Conservation (phyloP, 2,888 invertebrate genomes). For the Hypsopygia costalis region DNA sequence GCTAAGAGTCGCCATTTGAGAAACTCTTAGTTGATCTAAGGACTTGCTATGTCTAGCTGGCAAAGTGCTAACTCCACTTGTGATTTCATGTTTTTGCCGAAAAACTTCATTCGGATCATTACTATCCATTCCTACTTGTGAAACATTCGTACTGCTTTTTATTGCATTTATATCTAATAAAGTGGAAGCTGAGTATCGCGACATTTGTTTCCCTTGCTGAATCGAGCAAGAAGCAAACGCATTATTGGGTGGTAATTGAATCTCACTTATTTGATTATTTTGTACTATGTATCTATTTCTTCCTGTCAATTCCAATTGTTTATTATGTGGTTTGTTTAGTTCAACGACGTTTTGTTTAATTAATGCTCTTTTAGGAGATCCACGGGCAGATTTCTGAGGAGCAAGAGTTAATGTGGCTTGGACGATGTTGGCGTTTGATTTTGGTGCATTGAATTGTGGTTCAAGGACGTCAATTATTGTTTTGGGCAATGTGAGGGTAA, state of each 20-base stretch:
- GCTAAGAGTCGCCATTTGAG: constrained; percentile 59
- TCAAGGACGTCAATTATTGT: constrained; percentile 77
- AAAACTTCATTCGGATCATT: constrained; percentile 50
- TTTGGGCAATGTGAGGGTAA: constrained; percentile 75
- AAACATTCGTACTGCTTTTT: constrained; percentile 45
- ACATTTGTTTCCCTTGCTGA: constrained; percentile 71
- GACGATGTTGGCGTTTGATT: constrained; percentile 72
- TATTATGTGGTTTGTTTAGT: constrained; percentile 59
- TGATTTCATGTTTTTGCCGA: constrained; percentile 61
- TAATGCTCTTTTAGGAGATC: constrained; percentile 69
- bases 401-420: constrained; percentile 84
- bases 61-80: constrained; percentile 75
- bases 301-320: constrained; percentile 70
- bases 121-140: constrained; percentile 50
- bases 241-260: constrained; percentile 66
- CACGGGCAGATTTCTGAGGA: constrained; percentile 74
- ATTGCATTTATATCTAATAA: constrained; percentile 67
- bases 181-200: constrained; percentile 82
- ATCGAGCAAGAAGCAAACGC: constrained; percentile 65
- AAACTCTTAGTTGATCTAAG: constrained; percentile 86
- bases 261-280: constrained; percentile 76
- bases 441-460: constrained; percentile 76
- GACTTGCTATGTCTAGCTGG: constrained; percentile 91
- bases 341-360: constrained; percentile 69
- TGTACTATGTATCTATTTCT: constrained; percentile 75